Evolutionary conservation across 2,797 vertebrate species (phyloP), one percentile per base, ranked within the genome.

Genomic region (Halcyon chelicuti): DNA sequence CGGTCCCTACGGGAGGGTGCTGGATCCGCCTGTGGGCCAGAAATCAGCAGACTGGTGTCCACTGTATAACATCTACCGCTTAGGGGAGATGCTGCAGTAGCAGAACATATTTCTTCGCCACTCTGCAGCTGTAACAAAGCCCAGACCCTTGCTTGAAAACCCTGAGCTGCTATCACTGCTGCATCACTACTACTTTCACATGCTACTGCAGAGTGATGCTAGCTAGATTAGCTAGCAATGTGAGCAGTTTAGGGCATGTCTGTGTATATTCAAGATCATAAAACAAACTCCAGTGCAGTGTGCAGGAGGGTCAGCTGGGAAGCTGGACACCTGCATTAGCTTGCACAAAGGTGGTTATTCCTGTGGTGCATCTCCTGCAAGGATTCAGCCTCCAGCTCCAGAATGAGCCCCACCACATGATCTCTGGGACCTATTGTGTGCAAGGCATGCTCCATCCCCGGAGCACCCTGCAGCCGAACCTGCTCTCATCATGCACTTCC

Each of bases 31-130:
- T 62, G 35, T 6, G 46, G 60, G 10, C 65, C 68, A 67, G 73
- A 37, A 74, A 47, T 62, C 82, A 17, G 23, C 12, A 42, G 49
- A 4, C 52, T 74, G 21, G 29, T 83, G 35, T 57, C 61, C 65
- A 33, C 54, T 2, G 1, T 37, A 4, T 22, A n/a, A 51, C 42
- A 2, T 12, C 42, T 29, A n/a, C 0, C 0, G 2, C 73, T 25
- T 25, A n/a, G 19, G 37, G 68, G 75, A 67, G 44, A 16, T 42
- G 78, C 26, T 46, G 62, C 57, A 44, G 82, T 55, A 87, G 67
- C 47, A 78, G 42, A 40, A 18, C 7, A 8, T 29, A 25, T n/a
- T 86, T 79, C n/a, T 47, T 71, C 65, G 31, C 17, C 25, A 12
- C 33, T 55, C 63, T 21, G 31, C 11, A 33, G 29, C 37, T 33